Evolutionary conservation across 2,113 vertebrate species (phyloP).

Genomic region (Cathartes aura): DNA sequence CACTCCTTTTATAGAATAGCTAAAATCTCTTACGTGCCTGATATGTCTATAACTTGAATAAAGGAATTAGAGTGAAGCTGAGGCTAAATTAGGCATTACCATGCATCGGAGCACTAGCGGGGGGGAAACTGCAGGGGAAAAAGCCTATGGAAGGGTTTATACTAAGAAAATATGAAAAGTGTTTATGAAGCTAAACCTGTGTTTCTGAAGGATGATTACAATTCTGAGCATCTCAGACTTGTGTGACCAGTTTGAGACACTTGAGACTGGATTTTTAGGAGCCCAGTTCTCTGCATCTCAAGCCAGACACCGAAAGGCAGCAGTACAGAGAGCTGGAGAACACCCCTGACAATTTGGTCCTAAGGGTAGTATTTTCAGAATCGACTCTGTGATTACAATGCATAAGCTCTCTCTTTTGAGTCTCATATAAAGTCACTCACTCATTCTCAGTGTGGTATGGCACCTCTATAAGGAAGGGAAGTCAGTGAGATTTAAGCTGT

Average conservation of each 20-base stretch:
- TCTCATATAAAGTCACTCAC: background rate
- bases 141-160: background rate
- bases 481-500: slow-evolving; percentile 15
- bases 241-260: background rate
- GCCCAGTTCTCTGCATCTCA: background rate
- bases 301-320: background rate
- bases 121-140: background rate
- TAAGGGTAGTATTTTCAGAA: background rate
- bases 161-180: background rate
- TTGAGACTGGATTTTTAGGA: background rate
- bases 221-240: background rate
- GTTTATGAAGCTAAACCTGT: background rate
- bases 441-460: background rate
- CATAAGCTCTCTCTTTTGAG: background rate
- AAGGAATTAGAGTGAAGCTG: slow-evolving; percentile 25
- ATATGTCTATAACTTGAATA: slow-evolving; percentile 18
- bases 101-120: background rate
- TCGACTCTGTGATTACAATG: background rate
- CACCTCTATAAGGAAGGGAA: background rate
- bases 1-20: background rate
- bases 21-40: background rate
- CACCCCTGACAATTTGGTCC: background rate
- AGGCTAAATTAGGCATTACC: slow-evolving; percentile 35
- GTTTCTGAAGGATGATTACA: background rate
- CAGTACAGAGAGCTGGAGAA: background rate